These are phyloP conservation scores for Labeo rohita DNA, from an alignment of 2,113 vertebrate species.

Conservation along the genomic window DNA sequence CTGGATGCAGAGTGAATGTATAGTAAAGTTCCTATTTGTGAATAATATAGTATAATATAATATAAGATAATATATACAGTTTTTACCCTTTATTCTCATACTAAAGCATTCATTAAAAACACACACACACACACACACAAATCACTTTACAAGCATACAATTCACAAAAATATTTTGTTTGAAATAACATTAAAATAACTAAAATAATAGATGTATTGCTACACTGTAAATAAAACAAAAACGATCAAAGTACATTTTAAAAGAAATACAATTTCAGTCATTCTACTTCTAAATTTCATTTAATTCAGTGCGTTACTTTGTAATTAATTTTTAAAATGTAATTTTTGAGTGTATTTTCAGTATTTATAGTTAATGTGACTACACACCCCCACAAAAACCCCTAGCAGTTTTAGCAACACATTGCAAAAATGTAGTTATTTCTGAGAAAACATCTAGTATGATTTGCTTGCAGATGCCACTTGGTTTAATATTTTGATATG, in stretches of 20 bases:
- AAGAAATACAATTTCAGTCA: not conserved
- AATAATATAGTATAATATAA: not conserved
- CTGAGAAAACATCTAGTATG: not conserved
- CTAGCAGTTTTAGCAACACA: not conserved
- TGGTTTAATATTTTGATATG: not conserved
- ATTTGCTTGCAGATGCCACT: not conserved
- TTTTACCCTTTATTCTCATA: not conserved
- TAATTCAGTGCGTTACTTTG: not conserved
- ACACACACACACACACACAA: not conserved
- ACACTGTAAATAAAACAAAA: not conserved
- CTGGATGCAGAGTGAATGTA: slow-evolving; percentile 12
- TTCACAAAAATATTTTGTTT: not conserved
- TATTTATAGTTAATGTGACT: not conserved
- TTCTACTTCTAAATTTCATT: not conserved
- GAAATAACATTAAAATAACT: not conserved
- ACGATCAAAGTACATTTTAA: not conserved
- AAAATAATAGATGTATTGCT: not conserved
- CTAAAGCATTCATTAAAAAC: not conserved
- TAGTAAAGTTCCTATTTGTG: not conserved
- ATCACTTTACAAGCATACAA: not conserved
- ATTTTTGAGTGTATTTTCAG: not conserved
- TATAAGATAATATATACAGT: not conserved
- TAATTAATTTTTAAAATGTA: not conserved
- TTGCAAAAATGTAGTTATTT: not conserved
- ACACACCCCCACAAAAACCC: not conserved